Base-by-base conservation (phyloP, 1,140 invertebrate species). In the Latrodectus geometricus region DNA sequence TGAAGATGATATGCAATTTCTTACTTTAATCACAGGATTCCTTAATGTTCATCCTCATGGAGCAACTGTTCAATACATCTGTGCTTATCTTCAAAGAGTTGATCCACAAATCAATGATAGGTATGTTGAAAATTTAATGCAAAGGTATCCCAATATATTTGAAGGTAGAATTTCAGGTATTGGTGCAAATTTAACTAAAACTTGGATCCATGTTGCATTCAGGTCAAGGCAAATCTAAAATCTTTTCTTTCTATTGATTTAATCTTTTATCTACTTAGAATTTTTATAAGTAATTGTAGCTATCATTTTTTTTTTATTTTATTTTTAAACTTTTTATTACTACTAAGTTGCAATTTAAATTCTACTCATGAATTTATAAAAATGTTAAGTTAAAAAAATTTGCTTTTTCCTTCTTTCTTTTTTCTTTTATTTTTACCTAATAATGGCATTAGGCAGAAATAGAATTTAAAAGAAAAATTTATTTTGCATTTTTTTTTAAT, bases 21-120 rank as follows among this genome's bases (percentile, higher is more conserved):
- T 73, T 78, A 95, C 95, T 87, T 92, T 97, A 65, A 94, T 96
- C 73, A 94, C 95, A 20, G 95, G 95, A 61, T 97, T 96, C 92
- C 92, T 97, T 52, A 95, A 97, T 90, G 95, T 97, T 68, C 96
- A 97, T 92, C 96, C 96, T 0, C 95, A 95, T 90, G 96, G 96
- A 69, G 95, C 96, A 3, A 95, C 94, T 84, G 93, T 96, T 7
- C 95, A 96, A 90, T 96, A 96, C 89, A 93, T 97, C 88, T 95
- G 95, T 54, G 78, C 80, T 0, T 97, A 96, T 91, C 92, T 97
- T 75, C 94, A 94, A 90, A 95, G 95, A 91, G 92, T 95, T 83
- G 93, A 95, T 74, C 92, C 94, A 4, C 92, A 92, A 83, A 90
- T 95, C 17, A 93, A 93, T 88, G 93, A 94, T 1, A 93, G 93